Evolutionary conservation across 2,113 vertebrate species (phyloP).

Genomic region (Gallinago paraguaiae): DNA sequence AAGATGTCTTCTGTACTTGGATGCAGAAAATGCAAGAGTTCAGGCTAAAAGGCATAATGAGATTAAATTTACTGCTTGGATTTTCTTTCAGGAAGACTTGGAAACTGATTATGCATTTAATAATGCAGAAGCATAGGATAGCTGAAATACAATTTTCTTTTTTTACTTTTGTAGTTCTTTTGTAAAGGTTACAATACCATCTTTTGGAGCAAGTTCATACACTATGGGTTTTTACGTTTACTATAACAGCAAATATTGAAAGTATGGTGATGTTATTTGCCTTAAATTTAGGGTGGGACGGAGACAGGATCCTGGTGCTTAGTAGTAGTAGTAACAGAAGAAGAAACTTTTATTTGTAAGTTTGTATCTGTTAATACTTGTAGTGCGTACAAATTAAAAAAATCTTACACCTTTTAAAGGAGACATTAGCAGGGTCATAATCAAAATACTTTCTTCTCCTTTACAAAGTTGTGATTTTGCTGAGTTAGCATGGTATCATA

Average conservation of each 20-base stretch:
- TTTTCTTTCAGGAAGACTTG: not conserved
- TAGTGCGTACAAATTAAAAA: not conserved
- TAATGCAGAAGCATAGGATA: not conserved
- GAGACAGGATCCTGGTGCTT: not conserved
- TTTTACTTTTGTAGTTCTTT: slow-evolving; percentile 25
- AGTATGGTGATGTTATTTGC: not conserved
- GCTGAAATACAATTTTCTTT: not conserved
- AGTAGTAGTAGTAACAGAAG: not conserved
- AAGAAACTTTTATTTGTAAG: not conserved
- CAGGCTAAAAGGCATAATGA: not conserved
- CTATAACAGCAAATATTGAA: slow-evolving; percentile 37
- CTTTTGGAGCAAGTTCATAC: not conserved
- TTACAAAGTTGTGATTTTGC: not conserved
- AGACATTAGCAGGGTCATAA: not conserved
- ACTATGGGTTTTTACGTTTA: not conserved
- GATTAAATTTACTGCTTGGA: not conserved
- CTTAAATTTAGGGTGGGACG: not conserved
- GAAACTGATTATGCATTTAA: slow-evolving; percentile 29
- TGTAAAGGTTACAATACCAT: slow-evolving; percentile 42
- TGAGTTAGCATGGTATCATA: not conserved
- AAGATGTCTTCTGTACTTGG: not conserved
- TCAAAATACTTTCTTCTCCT: not conserved
- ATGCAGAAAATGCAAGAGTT: not conserved
- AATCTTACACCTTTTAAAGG: not conserved
- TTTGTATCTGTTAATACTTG: not conserved